Conservation (phyloP, 2,797 vertebrate species). For the Sebastes oblongus region DNA sequence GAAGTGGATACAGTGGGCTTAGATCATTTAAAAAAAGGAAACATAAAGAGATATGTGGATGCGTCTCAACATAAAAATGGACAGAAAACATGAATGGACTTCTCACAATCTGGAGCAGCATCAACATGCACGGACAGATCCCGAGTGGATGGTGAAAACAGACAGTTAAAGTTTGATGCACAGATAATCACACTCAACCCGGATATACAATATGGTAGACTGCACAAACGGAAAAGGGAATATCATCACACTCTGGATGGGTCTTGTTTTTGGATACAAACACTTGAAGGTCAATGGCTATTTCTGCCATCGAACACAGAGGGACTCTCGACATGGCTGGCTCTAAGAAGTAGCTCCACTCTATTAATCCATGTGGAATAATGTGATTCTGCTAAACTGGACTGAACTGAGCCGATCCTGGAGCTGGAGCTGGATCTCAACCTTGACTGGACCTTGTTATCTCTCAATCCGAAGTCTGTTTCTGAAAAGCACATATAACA, state of each 20-base stretch:
- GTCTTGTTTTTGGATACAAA: conserved; percentile 25
- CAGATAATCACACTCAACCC: conserved; percentile 28
- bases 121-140: conserved; percentile 11
- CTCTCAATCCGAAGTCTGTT: background rate
- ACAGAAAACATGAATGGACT: conserved; percentile 25
- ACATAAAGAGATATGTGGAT: background rate
- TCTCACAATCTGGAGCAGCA: conserved; percentile 17
- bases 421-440: conserved; percentile 29
- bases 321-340: background rate
- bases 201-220: conserved; percentile 28
- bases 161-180: conserved; percentile 10
- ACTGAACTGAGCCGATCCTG: conserved; percentile 7
- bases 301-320: conserved; percentile 4
- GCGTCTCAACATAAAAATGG: conserved; percentile 1
- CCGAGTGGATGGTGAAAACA: background rate
- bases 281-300: background rate
- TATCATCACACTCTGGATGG: background rate
- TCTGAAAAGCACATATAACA: conserved; percentile 11
- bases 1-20: background rate
- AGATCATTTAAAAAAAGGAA: background rate
- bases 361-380: conserved; percentile 33
- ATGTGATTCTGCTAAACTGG: conserved; percentile 18
- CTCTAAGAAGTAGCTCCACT: conserved; percentile 3
- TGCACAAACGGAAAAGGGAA: conserved; percentile 6
- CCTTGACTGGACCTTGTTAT: conserved; percentile 20